Evolutionary conservation across 2,113 vertebrate genomes (phyloP), one percentile per base, ranked within the genome.

Genomic region (Micromys minutus): DNA sequence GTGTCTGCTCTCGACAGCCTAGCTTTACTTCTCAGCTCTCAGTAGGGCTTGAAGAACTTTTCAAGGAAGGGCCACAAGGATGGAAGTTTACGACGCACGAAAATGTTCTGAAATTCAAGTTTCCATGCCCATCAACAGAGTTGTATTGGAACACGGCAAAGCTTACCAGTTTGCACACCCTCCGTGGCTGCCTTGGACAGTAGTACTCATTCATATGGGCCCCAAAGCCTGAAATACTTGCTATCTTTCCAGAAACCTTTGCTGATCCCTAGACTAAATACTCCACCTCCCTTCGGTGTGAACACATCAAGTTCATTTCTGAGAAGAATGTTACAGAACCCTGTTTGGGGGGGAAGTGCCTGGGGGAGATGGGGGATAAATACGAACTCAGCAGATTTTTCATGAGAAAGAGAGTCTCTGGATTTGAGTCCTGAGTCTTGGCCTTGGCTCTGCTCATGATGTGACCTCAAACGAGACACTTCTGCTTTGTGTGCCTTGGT

Each of bases 291-390:
- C 31, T 86, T 80, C 16, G 72, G 55, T 55, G 93, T 69, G 75
- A 79, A 95, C 15, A 79, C 63, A 77, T 91, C 77, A 94, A 89
- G 71, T 42, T 94, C 85, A 90, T 81, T 95, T 94, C 95, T 85
- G 76, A 96, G 94, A 92, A 95, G 83, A 96, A 90, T 74, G 90
- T 74, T 88, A 92, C 76, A 77, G 71, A 80, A 67, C 52, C 50
- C 80, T 88, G n/a, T 76, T 26, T 59, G 42, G 69, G 17, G 75
- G 75, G 91, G 47, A 29, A 31, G 84, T 85, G 89, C 76, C 90
- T 77, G 89, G 85, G 59, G 87, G 85, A 90, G 57, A 31, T 61
- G 31, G 90, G 67, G 93, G 50, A 71, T 67, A 81, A 74, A 59
- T 52, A 95, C 93, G 88, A 67, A 90, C 31, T 81, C 45, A 61